phyloP scores from a whole-genome alignment of 2,113 vertebrate species.

The Siniperca knerii region DNA sequence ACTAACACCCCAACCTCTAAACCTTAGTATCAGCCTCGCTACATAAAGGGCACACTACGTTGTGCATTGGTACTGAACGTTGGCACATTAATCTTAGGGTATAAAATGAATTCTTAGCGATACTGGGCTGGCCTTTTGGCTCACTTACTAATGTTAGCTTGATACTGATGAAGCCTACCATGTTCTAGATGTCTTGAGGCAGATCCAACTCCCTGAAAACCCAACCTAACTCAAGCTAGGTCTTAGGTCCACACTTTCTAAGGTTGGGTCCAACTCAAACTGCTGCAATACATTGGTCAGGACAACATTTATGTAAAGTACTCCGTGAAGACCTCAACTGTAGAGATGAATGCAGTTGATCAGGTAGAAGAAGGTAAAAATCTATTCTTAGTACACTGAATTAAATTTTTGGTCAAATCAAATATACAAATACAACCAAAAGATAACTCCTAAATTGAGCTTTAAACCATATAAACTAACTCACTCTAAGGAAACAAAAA shows the following conservation, averaged over 20 bases:
- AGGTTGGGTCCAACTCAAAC: not conserved
- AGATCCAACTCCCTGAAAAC: not conserved
- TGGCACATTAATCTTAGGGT: not conserved
- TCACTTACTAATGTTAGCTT: not conserved
- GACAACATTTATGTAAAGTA: not conserved
- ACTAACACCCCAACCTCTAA: not conserved
- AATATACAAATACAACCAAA: no score
- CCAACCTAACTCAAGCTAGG: not conserved
- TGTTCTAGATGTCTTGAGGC: not conserved
- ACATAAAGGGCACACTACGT: not conserved
- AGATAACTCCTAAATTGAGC: no score
- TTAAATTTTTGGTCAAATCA: no score
- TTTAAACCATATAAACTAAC: no score
- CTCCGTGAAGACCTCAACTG: not conserved
- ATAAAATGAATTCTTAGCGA: not conserved
- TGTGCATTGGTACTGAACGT: no score
- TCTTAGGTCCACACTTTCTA: not conserved
- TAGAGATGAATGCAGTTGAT: conserved; percentile 5
- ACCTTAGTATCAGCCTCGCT: not conserved
- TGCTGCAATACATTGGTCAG: not conserved
- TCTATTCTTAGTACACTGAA: not conserved
- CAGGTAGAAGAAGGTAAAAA: not conserved
- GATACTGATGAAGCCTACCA: not conserved
- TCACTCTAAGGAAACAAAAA: no score
- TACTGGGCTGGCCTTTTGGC: not conserved